phyloP scores from a whole-genome alignment of 2,888 invertebrate species.

The Resseliella maxima region DNA sequence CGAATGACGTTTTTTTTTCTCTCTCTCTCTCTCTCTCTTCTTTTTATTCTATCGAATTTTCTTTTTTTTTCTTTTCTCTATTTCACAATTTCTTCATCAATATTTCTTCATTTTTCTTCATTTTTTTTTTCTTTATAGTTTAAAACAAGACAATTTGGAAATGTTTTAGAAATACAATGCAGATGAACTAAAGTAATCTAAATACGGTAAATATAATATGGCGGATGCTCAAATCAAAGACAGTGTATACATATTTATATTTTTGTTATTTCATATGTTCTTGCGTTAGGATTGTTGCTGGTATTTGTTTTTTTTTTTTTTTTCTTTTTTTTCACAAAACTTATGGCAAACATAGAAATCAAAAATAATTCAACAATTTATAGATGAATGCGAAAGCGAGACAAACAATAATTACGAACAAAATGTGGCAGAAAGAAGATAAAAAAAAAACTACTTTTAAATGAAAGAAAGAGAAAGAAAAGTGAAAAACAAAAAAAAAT shows the following conservation, averaged over 20 bases:
- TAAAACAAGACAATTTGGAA: not conserved
- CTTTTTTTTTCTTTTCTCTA: too few relatives aligned
- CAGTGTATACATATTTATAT: constrained; percentile 30
- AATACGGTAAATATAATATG: constrained; percentile 32
- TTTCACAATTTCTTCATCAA: too few relatives aligned
- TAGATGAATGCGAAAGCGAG: constrained; percentile 8
- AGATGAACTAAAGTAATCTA: not conserved
- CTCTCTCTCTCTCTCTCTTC: too few relatives aligned
- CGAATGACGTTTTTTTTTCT: too few relatives aligned
- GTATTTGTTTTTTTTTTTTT: not conserved
- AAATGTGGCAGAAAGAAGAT: constrained; percentile 37
- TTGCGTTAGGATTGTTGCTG: not conserved
- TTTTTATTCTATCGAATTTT: too few relatives aligned
- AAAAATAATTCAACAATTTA: not conserved
- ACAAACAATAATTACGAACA: constrained; percentile 17
- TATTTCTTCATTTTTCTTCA: too few relatives aligned
- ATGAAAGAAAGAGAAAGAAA: not conserved
- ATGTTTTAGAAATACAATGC: not conserved
- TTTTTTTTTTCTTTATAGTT: too few relatives aligned
- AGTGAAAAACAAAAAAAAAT: not conserved
- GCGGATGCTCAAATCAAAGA: not conserved
- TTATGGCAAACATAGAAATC: not conserved
- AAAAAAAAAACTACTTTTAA: not conserved
- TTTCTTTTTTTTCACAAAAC: too few relatives aligned
- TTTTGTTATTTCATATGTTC: constrained; percentile 28